These are phyloP conservation scores for Lapara coniferarum DNA, from an alignment of 2,888 invertebrate genomes.

Conservation along the genomic window DNA sequence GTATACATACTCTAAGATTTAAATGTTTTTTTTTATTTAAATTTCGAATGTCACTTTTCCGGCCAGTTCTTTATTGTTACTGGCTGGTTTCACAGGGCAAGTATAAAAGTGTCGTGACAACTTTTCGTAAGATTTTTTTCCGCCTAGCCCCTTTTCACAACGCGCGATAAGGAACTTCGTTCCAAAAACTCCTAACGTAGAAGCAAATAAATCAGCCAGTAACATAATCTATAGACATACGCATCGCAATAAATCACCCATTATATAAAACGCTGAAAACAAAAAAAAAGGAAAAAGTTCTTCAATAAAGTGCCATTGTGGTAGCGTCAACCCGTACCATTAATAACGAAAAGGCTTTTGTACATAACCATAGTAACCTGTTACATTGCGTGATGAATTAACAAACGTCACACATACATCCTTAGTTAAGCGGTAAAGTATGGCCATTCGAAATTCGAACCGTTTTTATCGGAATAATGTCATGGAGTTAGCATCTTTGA, in stretches of 20 bases:
- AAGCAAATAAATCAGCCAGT: background rate
- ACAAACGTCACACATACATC: slow-evolving; percentile 7
- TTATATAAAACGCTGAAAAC: slow-evolving; percentile 3
- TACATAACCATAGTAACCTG: slow-evolving; percentile 8
- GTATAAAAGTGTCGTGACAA: no score
- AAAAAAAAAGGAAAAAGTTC: slow-evolving; percentile 19
- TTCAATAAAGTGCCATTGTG: slow-evolving; percentile 22
- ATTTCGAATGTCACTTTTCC: no score
- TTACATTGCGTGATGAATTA: slow-evolving; percentile 37
- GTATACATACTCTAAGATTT: no score
- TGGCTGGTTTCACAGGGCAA: no score
- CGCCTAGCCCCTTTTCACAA: no score
- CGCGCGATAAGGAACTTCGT: no score
- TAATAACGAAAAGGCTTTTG: slow-evolving; percentile 37
- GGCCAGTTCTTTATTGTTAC: no score
- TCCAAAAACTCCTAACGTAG: background rate
- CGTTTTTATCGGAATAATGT: background rate
- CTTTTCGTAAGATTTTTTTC: no score
- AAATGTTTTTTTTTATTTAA: no score
- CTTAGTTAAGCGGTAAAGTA: slow-evolving; percentile 10
- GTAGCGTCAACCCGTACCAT: slow-evolving; percentile 21
- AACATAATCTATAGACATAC: background rate
- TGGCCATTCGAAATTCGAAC: background rate
- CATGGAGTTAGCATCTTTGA: background rate
- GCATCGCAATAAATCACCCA: slow-evolving; percentile 2